These are phyloP conservation scores for Latrodectus elegans DNA, from an alignment of 2,888 invertebrate species.

Conservation along the genomic window DNA sequence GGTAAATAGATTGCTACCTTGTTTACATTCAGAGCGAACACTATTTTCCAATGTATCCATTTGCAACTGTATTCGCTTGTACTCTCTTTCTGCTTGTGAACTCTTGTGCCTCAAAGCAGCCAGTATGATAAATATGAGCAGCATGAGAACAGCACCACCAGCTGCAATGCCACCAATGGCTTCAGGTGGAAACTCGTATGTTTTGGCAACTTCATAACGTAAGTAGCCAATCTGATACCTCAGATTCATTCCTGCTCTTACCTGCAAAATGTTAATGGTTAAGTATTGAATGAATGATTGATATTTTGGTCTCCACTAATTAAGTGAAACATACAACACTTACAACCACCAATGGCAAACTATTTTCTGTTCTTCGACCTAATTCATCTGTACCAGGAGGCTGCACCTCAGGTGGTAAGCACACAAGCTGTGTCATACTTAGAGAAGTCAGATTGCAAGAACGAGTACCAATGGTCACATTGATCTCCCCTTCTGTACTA, in stretches of 20 bases:
- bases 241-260: slow-evolving; percentile 85
- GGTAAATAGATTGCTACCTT: slow-evolving; percentile 75
- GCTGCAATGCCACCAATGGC: slow-evolving; percentile 89
- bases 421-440: slow-evolving; percentile 92
- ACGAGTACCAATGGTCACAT: slow-evolving; percentile 91
- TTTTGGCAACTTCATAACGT: slow-evolving; percentile 73
- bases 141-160: slow-evolving; percentile 71
- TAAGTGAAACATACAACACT: slow-evolving; percentile 61
- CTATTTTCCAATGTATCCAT: slow-evolving; percentile 78
- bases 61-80: slow-evolving; percentile 77
- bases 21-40: slow-evolving; percentile 78
- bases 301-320: not conserved
- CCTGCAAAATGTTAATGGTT: slow-evolving; percentile 71
- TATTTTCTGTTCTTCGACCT: slow-evolving; percentile 81
- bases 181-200: slow-evolving; percentile 90
- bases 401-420: slow-evolving; percentile 92
- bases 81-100: slow-evolving; percentile 77
- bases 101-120: slow-evolving; percentile 75
- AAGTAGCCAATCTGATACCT: slow-evolving; percentile 92
- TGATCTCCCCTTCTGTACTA: slow-evolving; percentile 93
- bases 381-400: slow-evolving; percentile 78
- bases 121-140: slow-evolving; percentile 75
- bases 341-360: slow-evolving; percentile 90
- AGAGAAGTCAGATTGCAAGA: slow-evolving; percentile 96
- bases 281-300: not conserved